Percentiles rank a stretch among this genome's conserved stretches.
These are phyloP conservation scores for Tachina grossa DNA, from an alignment of 2,888 invertebrate genomes.

Conservation along the genomic window DNA sequence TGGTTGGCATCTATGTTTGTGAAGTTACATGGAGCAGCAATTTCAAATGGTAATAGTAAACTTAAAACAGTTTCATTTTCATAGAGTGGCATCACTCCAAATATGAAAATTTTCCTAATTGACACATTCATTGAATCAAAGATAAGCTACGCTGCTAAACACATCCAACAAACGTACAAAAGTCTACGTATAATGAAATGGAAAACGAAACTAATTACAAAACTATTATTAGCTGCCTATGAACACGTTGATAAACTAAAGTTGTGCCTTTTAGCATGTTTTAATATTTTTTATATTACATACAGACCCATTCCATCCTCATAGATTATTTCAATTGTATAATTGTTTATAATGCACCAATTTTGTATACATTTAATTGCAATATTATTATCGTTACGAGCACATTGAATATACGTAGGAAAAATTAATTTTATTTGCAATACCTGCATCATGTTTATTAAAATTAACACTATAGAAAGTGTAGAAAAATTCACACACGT, in stretches of 20 bases:
- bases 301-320: background rate
- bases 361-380: conserved; percentile 27
- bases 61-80: too few relatives aligned
- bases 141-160: too few relatives aligned
- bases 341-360: conserved; percentile 21
- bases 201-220: too few relatives aligned
- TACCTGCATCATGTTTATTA: conserved; percentile 29
- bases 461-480: conserved; percentile 24
- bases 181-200: too few relatives aligned
- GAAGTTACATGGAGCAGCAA: too few relatives aligned
- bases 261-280: background rate
- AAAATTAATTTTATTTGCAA: background rate
- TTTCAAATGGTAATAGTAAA: too few relatives aligned
- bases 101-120: too few relatives aligned
- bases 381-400: conserved; percentile 28
- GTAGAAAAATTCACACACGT: background rate
- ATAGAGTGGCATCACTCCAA: too few relatives aligned
- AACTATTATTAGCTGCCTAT: too few relatives aligned
- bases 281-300: background rate
- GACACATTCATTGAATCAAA: too few relatives aligned
- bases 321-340: background rate
- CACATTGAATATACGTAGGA: conserved; percentile 25
- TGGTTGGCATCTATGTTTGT: too few relatives aligned
- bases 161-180: too few relatives aligned
- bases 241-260: background rate